Base-by-base conservation (phyloP, 2,888 invertebrate species). In the Machimus atricapillus region DNA sequence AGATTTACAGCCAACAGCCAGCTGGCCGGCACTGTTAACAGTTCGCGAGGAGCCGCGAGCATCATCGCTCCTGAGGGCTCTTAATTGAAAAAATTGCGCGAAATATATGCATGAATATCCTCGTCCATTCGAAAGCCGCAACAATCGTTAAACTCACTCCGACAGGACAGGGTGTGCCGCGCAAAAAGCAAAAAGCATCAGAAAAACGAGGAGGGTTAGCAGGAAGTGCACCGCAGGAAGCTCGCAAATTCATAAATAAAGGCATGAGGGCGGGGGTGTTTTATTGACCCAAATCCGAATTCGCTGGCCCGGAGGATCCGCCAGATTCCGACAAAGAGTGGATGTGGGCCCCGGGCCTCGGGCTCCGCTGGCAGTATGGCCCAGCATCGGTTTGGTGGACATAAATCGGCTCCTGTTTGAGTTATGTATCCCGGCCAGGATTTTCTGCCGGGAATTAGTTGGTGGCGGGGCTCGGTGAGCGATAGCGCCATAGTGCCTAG, bases 221-320 rank as follows among this genome's bases (percentile, higher is more conserved):
- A 34, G 82, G 66, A 82, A 82, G 58, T 82, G 82, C 66, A 82
- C 82, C 58, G 58, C 82, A 82, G 82, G 82, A 82, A 82, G 66
- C 82, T 82, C 37, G 66, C 82, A 82, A 82, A 82, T 82, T 82
- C 82, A 82, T 58, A 82, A 82, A 82, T 58, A 82, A 82, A 58
- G 52, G 58, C 58, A 66, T 46, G 46, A 27, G 19, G 85, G 74
- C 23, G 74, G 74, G 85, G 66, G 73, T 74, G 43, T 74, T 85
- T 85, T 85, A 85, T 85, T 74, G 85, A 85, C 85, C 85, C 43
- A 85, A 85, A 85, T 85, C 73, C 46, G 85, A 85, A 74, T 40
- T 85, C 74, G 85, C 56, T 85, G 27, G 40, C 7, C 27, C 85
- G 43, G 37, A 74, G 74, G 46, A 85, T 46, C 19, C 74, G 73